phyloP scores from a whole-genome alignment of 2,113 vertebrate genomes.

The Seriola dumerili region DNA sequence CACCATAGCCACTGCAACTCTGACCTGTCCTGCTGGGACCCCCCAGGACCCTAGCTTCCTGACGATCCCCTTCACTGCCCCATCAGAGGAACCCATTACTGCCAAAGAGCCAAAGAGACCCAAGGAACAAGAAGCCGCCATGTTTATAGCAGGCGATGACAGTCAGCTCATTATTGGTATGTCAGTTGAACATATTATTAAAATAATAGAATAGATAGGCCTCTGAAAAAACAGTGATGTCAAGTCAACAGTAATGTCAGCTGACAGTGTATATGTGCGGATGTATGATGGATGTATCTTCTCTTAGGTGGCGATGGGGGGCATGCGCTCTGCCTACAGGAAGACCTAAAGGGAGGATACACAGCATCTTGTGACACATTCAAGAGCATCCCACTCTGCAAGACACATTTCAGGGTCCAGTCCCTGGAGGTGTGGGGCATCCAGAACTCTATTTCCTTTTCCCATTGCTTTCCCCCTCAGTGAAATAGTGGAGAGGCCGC shows the following conservation, averaged over 20 bases:
- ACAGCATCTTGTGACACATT: slow-evolving; percentile 88
- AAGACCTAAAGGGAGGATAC: slow-evolving; percentile 80
- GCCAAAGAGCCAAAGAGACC: slow-evolving; percentile 81
- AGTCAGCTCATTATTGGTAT: slow-evolving; percentile 86
- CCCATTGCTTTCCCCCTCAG: slow-evolving; percentile 34
- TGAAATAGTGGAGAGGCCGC: neutral
- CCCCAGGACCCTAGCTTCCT: slow-evolving; percentile 77
- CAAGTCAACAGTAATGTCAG: neutral
- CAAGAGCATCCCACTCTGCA: slow-evolving; percentile 88
- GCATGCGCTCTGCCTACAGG: slow-evolving; percentile 83
- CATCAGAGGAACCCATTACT: slow-evolving; percentile 64
- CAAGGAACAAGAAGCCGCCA: slow-evolving; percentile 85
- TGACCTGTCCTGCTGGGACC: slow-evolving; percentile 53
- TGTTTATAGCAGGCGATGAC: slow-evolving; percentile 86
- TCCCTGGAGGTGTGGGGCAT: slow-evolving; percentile 89
- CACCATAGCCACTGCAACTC: slow-evolving; percentile 14
- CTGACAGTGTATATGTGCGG: neutral
- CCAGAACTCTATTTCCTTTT: slow-evolving; percentile 76
- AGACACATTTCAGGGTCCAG: slow-evolving; percentile 88
- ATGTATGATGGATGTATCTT: slow-evolving; percentile 13
- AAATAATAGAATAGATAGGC: neutral
- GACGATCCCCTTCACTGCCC: slow-evolving; percentile 74
- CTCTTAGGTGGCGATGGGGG: slow-evolving; percentile 87
- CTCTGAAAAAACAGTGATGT: neutral
- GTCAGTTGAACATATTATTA: slow-evolving; percentile 1